A percentile compares a stretch with the other conserved stretches of the same genome.
These are phyloP conservation scores for Ctenopoma kingsleyae DNA, from an alignment of 2,797 vertebrate species.

Conservation along the genomic window DNA sequence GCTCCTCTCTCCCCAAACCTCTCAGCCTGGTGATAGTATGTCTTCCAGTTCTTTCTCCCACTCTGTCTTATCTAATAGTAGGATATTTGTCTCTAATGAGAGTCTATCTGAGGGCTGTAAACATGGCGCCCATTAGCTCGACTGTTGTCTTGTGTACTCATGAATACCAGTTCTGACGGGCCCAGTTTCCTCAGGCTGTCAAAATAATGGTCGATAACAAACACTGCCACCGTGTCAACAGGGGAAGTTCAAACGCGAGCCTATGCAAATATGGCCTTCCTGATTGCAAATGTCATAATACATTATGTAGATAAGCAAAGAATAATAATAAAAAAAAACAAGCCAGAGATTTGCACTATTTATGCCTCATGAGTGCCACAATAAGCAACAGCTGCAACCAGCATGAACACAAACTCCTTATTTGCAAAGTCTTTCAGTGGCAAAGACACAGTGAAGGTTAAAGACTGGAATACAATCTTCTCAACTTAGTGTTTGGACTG, in stretches of 20 bases:
- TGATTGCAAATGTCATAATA: constrained; percentile 72
- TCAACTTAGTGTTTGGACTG: constrained; percentile 12
- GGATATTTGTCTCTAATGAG: constrained; percentile 67
- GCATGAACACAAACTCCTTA: constrained; percentile 47
- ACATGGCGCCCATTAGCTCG: constrained; percentile 63
- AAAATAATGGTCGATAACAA: constrained; percentile 62
- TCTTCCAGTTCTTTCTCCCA: constrained; percentile 19
- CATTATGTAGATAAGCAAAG: constrained; percentile 75
- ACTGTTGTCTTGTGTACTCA: constrained; percentile 52
- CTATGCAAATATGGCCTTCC: constrained; percentile 65
- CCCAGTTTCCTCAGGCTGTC: constrained; percentile 57
- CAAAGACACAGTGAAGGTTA: constrained; percentile 20
- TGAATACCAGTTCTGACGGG: constrained; percentile 51
- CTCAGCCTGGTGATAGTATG: constrained; percentile 3
- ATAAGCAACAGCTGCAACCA: constrained; percentile 25
- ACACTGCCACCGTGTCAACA: constrained; percentile 45
- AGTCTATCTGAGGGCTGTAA: constrained; percentile 63
- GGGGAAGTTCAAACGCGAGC: constrained; percentile 60
- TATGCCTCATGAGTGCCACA: constrained; percentile 36
- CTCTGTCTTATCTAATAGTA: constrained; percentile 48
- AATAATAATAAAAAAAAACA: constrained; percentile 32
- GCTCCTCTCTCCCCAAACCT: constrained; percentile 22
- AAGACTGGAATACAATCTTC: constrained; percentile 13
- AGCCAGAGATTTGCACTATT: constrained; percentile 51
- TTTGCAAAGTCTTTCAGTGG: constrained; percentile 34